Conservation (phyloP, 2,888 invertebrate species). For the Arge pagana region DNA sequence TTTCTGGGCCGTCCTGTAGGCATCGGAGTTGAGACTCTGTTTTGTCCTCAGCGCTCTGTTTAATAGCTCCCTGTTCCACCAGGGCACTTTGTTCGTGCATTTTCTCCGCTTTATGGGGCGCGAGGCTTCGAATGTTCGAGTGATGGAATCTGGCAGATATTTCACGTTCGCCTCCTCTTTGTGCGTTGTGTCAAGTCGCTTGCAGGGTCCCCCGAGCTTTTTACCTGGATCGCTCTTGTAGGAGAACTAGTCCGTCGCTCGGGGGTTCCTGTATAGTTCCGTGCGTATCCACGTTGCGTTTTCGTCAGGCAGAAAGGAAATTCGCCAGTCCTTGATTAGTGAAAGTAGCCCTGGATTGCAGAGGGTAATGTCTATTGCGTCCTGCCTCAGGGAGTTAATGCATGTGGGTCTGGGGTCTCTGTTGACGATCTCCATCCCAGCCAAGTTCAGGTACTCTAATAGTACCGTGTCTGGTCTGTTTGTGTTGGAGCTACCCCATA, state of each 20-base stretch:
- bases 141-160: background rate
- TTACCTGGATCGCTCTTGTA: background rate
- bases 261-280: background rate
- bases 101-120: background rate
- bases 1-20: background rate
- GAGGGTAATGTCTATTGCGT: conserved; percentile 5
- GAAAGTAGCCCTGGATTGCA: background rate
- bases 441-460: conserved; percentile 12
- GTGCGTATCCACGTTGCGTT: background rate
- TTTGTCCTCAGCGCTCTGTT: too few relatives aligned
- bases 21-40: too few relatives aligned
- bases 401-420: background rate
- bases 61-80: background rate
- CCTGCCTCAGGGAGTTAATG: background rate
- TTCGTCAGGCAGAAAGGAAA: background rate
- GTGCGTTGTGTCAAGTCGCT: background rate
- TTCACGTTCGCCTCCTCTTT: background rate
- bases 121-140: background rate
- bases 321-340: background rate
- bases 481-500: conserved; percentile 15
- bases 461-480: conserved; percentile 18
- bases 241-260: background rate
- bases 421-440: conserved; percentile 12
- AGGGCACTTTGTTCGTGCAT: background rate
- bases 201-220: background rate